Base-by-base conservation (phyloP, 1,140 invertebrate genomes). In the Hycleus phaleratus region DNA sequence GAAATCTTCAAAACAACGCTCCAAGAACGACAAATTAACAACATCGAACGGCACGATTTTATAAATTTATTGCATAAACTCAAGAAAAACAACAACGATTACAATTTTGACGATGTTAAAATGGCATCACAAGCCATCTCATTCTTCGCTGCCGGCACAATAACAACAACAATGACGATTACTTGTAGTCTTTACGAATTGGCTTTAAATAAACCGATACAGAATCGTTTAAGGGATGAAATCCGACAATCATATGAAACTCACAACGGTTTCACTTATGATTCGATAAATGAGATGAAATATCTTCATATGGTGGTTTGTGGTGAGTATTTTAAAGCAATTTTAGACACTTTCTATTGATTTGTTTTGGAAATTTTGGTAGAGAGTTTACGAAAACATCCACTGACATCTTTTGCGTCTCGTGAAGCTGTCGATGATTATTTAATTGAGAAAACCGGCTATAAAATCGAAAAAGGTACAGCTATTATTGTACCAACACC, bases 161-260 rank as follows among this genome's bases (percentile, higher is more conserved):
- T 87, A 40, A 85, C 85, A 0, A 79, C 83, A 4, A 78, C 84
- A 0, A 77, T 76, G 1, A 75, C 78, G 0, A 74, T 86, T 56
- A 68, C 75, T 0, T 82, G 79, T 56, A 68, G 75, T 1, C 59
- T 82, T 0, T 81, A 82, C 62, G 78, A 81, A 57, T 65, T 89
- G 52, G 82, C 83, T 0, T 56, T 76, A 3, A 73, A 86, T 67
- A 79, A 78, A 11, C 76, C 81, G 0, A 68, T 84, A 2, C 85
- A 88, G 61, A 71, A 82, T 1, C 76, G 71, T 58, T 56, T 84
- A 2, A 66, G 80, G 4, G 63, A 76, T 39, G 85, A 88, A 74
- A 78, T 90, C 0, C 72, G 73, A 3, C 63, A 80, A 47, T 72
- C 73, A 46, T 73, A 77, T 24, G 65, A 78, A 25, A 65, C 82